Percentiles rank a stretch among this genome's conserved stretches.
These are phyloP conservation scores for Palythoa heliodiscus DNA, from an alignment of 92 coral and sea anemone species.

Conservation along the genomic window DNA sequence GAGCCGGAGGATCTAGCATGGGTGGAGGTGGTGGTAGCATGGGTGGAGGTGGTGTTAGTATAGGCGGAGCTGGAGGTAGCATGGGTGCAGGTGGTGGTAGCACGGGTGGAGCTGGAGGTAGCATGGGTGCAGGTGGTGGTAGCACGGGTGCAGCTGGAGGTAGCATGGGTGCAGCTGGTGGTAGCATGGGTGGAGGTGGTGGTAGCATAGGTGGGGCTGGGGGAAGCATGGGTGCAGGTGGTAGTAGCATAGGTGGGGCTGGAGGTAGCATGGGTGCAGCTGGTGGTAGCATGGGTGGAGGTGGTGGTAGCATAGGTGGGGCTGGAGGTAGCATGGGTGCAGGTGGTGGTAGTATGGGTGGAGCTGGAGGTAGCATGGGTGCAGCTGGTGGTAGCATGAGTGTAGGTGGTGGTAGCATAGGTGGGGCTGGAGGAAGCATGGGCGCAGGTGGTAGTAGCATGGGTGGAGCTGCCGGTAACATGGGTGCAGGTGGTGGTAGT, in stretches of 20 bases:
- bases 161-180: slow-evolving; percentile 28
- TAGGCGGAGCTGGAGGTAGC: slow-evolving; percentile 33
- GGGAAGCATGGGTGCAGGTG: slow-evolving; percentile 10
- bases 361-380: slow-evolving; percentile 37
- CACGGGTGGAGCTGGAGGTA: neutral
- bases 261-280: slow-evolving; percentile 39
- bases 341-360: neutral
- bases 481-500: slow-evolving; percentile 6
- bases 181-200: slow-evolving; percentile 24
- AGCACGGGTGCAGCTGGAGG: slow-evolving; percentile 24
- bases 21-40: slow-evolving; percentile 30
- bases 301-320: slow-evolving; percentile 15
- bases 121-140: slow-evolving; percentile 29
- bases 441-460: slow-evolving; percentile 9
- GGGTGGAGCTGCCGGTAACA: slow-evolving; percentile 1
- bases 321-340: neutral
- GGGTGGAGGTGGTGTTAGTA: slow-evolving; percentile 14
- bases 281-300: slow-evolving; percentile 34
- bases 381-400: neutral
- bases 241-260: slow-evolving; percentile 16
- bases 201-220: slow-evolving; percentile 26
- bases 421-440: slow-evolving; percentile 13
- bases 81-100: slow-evolving; percentile 33
- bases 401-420: slow-evolving; percentile 9
- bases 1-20: slow-evolving; percentile 1